phyloP scores from a whole-genome alignment of 2,797 vertebrate species.

The Sebastolobus altivelis region DNA sequence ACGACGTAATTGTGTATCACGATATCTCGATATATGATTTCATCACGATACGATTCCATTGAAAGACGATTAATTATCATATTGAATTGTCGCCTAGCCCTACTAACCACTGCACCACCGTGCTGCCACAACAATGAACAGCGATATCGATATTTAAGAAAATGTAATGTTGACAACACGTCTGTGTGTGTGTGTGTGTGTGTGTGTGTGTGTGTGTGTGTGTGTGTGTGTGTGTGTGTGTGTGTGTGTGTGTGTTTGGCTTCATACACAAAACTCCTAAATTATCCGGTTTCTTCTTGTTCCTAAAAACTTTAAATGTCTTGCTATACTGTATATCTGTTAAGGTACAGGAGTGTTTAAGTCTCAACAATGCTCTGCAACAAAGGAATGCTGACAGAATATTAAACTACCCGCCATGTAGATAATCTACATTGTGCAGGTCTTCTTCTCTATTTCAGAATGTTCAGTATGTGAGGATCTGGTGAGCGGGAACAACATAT shows the following conservation, averaged over 20 bases:
- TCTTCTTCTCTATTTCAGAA: slow-evolving; percentile 50
- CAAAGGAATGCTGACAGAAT: slow-evolving; percentile 15
- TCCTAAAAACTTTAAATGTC: neutral
- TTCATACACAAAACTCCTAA: neutral
- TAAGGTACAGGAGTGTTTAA: slow-evolving; percentile 21
- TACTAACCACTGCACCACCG: no score
- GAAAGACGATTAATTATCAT: no score
- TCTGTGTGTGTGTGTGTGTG: no score
- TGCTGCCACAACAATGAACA: neutral
- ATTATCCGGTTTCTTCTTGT: neutral
- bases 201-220: neutral
- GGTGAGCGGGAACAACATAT: slow-evolving; percentile 50
- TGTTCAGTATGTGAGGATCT: slow-evolving; percentile 62
- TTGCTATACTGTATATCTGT: slow-evolving; percentile 13
- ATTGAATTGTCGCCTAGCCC: no score
- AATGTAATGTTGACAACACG: neutral
- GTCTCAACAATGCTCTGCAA: neutral
- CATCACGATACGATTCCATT: neutral
- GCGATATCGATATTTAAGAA: neutral
- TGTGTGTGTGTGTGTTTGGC: neutral
- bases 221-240: neutral
- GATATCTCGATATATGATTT: no score
- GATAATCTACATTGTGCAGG: slow-evolving; percentile 44
- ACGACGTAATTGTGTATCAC: no score
- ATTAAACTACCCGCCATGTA: slow-evolving; percentile 16